Base-by-base conservation (phyloP, 2,888 invertebrate genomes). In the Xestoiulus laeticollis region DNA sequence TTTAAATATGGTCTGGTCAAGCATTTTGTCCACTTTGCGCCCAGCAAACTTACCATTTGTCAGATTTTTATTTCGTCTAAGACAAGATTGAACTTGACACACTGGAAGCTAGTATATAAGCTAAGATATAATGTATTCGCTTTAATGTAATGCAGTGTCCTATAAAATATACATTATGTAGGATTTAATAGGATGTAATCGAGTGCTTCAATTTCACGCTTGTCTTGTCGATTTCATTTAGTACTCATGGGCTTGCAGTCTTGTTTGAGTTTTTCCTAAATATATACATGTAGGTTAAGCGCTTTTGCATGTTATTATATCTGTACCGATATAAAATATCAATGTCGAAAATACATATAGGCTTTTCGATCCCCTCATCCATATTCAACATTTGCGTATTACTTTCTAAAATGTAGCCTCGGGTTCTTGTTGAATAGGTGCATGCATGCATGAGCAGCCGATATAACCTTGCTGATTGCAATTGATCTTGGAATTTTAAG, bases 141-240 rank as follows among this genome's bases (percentile, higher is more conserved):
- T n/a, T n/a, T n/a, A n/a, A n/a, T n/a, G n/a, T n/a, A n/a, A n/a
- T n/a, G n/a, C n/a, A n/a, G n/a, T n/a, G n/a, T n/a, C n/a, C n/a
- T n/a, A n/a, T n/a, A n/a, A n/a, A n/a, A n/a, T n/a, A n/a, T n/a
- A n/a, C n/a, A n/a, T n/a, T n/a, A n/a, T n/a, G n/a, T n/a, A n/a
- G n/a, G n/a, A n/a, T n/a, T n/a, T n/a, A n/a, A n/a, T n/a, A n/a
- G n/a, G n/a, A n/a, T n/a, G n/a, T n/a, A n/a, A n/a, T n/a, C n/a
- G n/a, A n/a, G n/a, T n/a, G n/a, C 59, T n/a, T 59, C n/a, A 59
- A 59, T 59, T 59, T 59, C n/a, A 59, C 59, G n/a, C n/a, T 59
- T 3, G 5, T n/a, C 59, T n/a, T n/a, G 1, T 8, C 59, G 1
- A 6, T 59, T 59, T 59, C 59, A 59, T 59, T 59, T 22, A 59